Evolutionary conservation across 1,140 invertebrate species (phyloP), one percentile per base, ranked within the genome.

Genomic region (Stenopsyche tienmushanensis): DNA sequence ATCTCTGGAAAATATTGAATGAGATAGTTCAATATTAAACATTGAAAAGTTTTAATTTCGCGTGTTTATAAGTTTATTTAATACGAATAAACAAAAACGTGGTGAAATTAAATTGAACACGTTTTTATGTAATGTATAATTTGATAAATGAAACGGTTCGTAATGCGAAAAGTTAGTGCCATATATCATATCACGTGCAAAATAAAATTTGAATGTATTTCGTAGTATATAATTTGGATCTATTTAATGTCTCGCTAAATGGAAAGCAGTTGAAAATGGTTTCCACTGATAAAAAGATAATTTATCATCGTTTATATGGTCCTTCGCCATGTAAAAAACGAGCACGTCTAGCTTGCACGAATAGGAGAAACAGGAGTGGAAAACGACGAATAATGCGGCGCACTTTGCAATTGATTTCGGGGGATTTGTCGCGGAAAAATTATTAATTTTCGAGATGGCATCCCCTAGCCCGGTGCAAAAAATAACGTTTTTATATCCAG

Each of bases 401-500:
- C n/a, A n/a, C n/a, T n/a, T n/a, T 3, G 47, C 3, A 49, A 18
- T 5, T 18, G 47, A 21, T 15, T 3, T 7, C n/a, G 49, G 7
- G 26, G 26, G 9, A 29, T 7, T 26, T 24, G 21, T 3, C 10
- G 50, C 15, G 52, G 52, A 39, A 52, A n/a, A 52, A 55, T 55
- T 55, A 55, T 26, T 55, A 55, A 55, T 55, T 55, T 55, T 55
- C 25, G 52, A 13, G 29, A 13, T 25, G 23, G 42, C 54, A 24
- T 15, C 20, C 34, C 54, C n/a, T 17, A 23, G 18, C 21, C 39
- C 54, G n/a, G 39, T 49, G 47, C 15, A 20, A 49, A 49, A 49
- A 57, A 57, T 42, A 57, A 39, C 39, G 54, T 42, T 57, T 57
- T 42, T 57, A 41, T 42, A 57, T 57, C 54, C 54, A n/a, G 39